A percentile compares a stretch with the other conserved stretches of the same genome.
Evolutionary conservation across 2,797 vertebrate genomes (phyloP).

Genomic region (Paedocypris micromegethes): DNA sequence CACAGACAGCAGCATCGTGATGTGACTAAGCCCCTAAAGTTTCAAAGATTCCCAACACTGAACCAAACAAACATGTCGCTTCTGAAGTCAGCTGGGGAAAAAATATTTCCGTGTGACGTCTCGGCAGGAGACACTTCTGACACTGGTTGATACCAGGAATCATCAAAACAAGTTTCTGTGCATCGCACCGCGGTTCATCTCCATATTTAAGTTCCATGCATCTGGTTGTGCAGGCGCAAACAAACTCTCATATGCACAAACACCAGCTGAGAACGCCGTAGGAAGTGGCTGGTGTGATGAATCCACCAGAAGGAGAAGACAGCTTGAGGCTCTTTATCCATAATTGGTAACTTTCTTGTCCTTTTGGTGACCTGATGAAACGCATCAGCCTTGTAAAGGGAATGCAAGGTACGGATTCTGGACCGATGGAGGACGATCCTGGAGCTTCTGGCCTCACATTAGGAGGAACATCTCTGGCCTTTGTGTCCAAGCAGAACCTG

Average conservation of each 20-base stretch:
- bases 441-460: constrained; percentile 57
- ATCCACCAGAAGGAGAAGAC: constrained; percentile 17
- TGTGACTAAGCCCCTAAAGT: too few relatives aligned
- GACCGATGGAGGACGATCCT: constrained; percentile 51
- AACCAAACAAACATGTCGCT: not conserved
- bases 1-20: too few relatives aligned
- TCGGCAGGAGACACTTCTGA: constrained; percentile 7
- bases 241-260: constrained; percentile 5
- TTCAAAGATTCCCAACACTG: too few relatives aligned
- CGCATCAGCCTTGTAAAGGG: constrained; percentile 24
- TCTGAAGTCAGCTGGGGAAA: constrained; percentile 3
- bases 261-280: constrained; percentile 24
- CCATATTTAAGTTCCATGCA: constrained; percentile 1
- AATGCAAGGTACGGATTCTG: constrained; percentile 35
- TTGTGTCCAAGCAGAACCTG: constrained; percentile 50
- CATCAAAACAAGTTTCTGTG: not conserved
- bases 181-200: not conserved
- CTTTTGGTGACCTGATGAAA: constrained; percentile 13
- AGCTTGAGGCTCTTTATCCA: constrained; percentile 10
- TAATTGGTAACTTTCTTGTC: constrained; percentile 8
- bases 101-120: constrained; percentile 2
- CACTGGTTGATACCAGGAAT: not conserved
- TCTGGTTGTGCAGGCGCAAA: not conserved
- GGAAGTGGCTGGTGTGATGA: constrained; percentile 27
- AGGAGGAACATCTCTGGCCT: constrained; percentile 44